Evolutionary conservation across 2,797 vertebrate species (phyloP).

Genomic region (Lagorchestes hirsutus): DNA sequence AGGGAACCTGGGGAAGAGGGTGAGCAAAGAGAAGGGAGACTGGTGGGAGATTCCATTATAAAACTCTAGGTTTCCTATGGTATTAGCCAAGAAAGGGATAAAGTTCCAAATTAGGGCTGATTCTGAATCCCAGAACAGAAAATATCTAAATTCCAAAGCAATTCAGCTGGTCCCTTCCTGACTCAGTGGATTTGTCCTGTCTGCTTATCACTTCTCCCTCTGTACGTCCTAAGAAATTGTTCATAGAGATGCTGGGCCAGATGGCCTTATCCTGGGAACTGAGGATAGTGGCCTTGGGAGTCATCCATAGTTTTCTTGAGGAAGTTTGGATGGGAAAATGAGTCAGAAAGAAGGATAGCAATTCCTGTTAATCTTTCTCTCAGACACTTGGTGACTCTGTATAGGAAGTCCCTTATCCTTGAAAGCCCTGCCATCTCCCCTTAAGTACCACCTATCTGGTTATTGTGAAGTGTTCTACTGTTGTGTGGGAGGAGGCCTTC

Average conservation of each 20-base stretch:
- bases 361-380: background rate
- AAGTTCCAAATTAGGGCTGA: background rate
- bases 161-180: background rate
- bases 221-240: background rate
- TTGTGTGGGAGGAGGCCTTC: background rate
- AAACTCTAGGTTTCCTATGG: background rate
- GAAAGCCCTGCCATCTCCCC: background rate
- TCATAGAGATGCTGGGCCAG: background rate
- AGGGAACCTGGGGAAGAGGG: background rate
- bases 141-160: background rate
- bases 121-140: background rate
- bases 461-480: background rate
- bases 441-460: background rate
- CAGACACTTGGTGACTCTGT: background rate
- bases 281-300: background rate
- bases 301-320: background rate
- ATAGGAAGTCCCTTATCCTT: background rate
- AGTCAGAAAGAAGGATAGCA: background rate
- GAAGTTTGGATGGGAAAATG: background rate
- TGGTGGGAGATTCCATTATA: background rate
- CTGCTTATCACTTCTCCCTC: background rate
- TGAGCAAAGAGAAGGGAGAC: background rate
- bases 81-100: background rate
- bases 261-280: background rate
- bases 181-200: background rate